phyloP scores from a whole-genome alignment of 2,113 vertebrate genomes.

The Charina bottae region DNA sequence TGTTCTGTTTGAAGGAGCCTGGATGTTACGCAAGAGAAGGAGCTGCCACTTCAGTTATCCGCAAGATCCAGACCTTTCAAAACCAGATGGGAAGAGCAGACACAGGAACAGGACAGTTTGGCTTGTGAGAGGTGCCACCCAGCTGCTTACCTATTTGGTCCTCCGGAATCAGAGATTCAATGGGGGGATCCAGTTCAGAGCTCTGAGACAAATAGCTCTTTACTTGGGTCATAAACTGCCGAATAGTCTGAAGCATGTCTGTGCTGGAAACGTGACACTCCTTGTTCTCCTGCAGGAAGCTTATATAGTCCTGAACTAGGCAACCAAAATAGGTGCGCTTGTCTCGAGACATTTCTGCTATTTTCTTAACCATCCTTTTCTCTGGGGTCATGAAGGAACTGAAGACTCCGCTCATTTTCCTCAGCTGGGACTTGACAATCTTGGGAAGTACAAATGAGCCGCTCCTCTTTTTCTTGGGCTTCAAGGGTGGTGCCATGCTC shows the following conservation, averaged over 20 bases:
- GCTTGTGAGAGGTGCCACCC: background rate
- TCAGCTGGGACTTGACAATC: slow-evolving; percentile 88
- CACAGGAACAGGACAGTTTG: background rate
- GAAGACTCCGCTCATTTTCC: slow-evolving; percentile 90
- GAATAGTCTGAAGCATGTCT: slow-evolving; percentile 91
- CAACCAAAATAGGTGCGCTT: slow-evolving; percentile 94
- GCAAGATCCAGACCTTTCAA: background rate
- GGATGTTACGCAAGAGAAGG: background rate
- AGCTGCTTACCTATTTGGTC: slow-evolving; percentile 90
- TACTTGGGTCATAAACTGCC: slow-evolving; percentile 97
- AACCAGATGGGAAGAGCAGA: background rate
- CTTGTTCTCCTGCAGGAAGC: slow-evolving; percentile 93
- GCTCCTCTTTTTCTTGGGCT: slow-evolving; percentile 78
- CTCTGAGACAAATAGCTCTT: slow-evolving; percentile 95
- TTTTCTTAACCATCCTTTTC: slow-evolving; percentile 85
- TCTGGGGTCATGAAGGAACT: slow-evolving; percentile 92
- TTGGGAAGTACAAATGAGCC: slow-evolving; percentile 85
- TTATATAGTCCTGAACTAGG: slow-evolving; percentile 93
- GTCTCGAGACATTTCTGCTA: slow-evolving; percentile 86
- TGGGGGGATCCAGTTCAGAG: slow-evolving; percentile 92
- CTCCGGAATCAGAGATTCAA: slow-evolving; percentile 93
- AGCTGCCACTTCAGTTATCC: accelerated
- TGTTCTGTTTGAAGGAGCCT: background rate
- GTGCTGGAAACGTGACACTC: slow-evolving; percentile 89
- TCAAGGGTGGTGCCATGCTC: slow-evolving; percentile 82